Evolutionary conservation across 2,113 vertebrate species (phyloP).

Genomic region (Choloepus hoffmanni): DNA sequence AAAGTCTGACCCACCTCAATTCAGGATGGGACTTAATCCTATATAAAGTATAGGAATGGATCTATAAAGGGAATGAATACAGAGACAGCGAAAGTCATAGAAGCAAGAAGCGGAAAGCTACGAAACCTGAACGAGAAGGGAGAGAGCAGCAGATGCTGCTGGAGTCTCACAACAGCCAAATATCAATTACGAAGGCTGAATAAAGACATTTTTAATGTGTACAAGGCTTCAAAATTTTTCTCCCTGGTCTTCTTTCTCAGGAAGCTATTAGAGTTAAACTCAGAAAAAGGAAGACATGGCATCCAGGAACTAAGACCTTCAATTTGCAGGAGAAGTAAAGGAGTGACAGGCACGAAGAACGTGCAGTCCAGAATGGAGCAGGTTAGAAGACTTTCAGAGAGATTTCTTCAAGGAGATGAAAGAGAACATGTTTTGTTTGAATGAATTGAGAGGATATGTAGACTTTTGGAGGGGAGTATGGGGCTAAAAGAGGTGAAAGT

Average conservation of each 20-base stretch:
- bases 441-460: neutral
- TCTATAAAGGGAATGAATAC: no score
- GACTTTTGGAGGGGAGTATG: neutral
- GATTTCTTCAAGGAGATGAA: neutral
- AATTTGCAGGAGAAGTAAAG: neutral
- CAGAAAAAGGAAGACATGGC: neutral
- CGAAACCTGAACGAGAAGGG: no score
- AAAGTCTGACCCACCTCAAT: no score
- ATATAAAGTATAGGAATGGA: no score
- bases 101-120: no score
- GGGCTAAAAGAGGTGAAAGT: neutral
- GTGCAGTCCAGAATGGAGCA: neutral
- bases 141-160: neutral
- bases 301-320: neutral
- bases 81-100: no score
- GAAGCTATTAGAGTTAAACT: neutral
- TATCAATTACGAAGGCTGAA: neutral
- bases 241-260: neutral
- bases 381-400: neutral
- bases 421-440: neutral
- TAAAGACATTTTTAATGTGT: conserved; percentile 27
- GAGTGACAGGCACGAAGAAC: neutral
- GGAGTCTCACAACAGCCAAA: neutral
- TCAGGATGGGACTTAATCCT: no score
- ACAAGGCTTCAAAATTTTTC: neutral